Evolutionary conservation across 2,888 invertebrate genomes (phyloP).

Genomic region (Choristoneura rosaceana): DNA sequence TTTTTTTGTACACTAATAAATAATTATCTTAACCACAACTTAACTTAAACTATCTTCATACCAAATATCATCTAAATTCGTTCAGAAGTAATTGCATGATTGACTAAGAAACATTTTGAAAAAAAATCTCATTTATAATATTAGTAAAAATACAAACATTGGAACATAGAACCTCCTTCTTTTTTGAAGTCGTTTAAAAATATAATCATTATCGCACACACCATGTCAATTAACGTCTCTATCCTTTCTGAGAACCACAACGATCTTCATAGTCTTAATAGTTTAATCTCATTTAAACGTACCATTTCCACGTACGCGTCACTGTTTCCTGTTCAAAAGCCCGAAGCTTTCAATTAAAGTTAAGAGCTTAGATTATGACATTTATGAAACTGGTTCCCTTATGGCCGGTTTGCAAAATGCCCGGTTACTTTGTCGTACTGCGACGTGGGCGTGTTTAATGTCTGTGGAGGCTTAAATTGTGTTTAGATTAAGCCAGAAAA

Average conservation of each 20-base stretch:
- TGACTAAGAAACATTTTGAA: too few relatives aligned
- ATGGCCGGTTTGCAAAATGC: conserved; percentile 47
- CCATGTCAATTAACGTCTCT: neutral
- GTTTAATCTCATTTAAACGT: conserved; percentile 11
- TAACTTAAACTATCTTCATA: too few relatives aligned
- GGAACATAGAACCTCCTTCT: too few relatives aligned
- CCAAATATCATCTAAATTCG: too few relatives aligned
- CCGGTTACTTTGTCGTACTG: conserved; percentile 51
- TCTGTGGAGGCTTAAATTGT: neutral
- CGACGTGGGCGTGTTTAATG: conserved; percentile 44
- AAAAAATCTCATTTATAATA: too few relatives aligned
- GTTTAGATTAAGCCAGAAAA: too few relatives aligned
- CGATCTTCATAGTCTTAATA: neutral
- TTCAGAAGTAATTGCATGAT: too few relatives aligned
- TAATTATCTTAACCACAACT: too few relatives aligned
- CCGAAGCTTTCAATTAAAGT: conserved; percentile 34
- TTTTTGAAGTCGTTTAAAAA: too few relatives aligned
- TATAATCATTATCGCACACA: neutral
- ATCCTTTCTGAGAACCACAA: conserved; percentile 11
- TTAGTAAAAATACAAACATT: too few relatives aligned
- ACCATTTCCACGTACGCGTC: conserved; percentile 8
- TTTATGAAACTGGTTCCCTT: conserved; percentile 45
- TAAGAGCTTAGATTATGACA: conserved; percentile 51
- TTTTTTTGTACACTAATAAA: too few relatives aligned
- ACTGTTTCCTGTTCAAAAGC: conserved; percentile 31